Evolutionary conservation across 2,113 vertebrate species (phyloP).

Genomic region (Prochilodus magdalenae): DNA sequence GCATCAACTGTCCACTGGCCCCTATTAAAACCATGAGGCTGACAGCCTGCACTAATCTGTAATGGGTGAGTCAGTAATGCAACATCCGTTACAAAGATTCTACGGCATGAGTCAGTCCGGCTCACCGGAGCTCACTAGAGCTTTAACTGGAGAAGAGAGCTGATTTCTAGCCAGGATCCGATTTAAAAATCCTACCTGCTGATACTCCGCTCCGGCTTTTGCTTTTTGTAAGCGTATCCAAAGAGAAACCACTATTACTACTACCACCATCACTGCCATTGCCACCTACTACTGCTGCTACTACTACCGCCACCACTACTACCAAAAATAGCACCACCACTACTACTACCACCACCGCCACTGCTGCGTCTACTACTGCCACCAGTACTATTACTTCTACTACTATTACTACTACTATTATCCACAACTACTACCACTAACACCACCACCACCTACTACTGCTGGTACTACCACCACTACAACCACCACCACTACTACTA

Average conservation of each 20-base stretch:
- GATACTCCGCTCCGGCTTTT: not conserved
- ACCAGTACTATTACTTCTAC: no score
- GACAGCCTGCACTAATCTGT: not conserved
- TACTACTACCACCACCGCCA: no score
- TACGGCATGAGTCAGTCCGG: not conserved
- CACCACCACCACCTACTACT: no score
- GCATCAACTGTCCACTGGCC: not conserved
- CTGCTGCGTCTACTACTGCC: no score
- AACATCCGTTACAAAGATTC: not conserved
- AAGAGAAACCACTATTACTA: not conserved
- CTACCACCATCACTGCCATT: no score
- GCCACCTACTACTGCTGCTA: no score
- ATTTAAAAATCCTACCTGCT: not conserved
- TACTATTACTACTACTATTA: no score
- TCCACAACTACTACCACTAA: no score
- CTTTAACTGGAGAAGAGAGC: not conserved
- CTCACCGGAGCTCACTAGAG: not conserved
- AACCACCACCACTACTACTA: no score
- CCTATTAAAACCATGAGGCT: not conserved
- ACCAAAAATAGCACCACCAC: no score
- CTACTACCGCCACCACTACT: no score
- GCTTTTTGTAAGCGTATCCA: not conserved
- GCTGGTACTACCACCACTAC: no score
- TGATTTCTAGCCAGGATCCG: not conserved
- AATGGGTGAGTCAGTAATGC: not conserved